Evolutionary conservation across 2,888 invertebrate species (phyloP), one percentile per base, ranked within the genome.

Genomic region (Nomada ferruginata): DNA sequence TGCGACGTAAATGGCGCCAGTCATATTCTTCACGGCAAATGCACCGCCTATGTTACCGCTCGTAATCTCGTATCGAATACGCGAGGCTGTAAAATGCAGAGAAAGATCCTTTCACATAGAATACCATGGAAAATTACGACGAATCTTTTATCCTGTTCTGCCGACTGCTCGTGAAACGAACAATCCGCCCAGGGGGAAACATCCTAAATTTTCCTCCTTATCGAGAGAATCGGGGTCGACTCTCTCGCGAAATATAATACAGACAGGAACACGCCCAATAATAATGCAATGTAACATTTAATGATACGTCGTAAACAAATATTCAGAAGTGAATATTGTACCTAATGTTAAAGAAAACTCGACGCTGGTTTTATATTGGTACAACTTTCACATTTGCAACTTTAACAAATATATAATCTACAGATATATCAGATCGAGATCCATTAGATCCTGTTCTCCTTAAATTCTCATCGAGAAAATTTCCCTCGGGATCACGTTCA

Each of bases 61-160:
- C 95, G 98, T 98, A 95, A 99, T 99, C 97, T 99, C 98, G 96
- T 99, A 99, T 96, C 98, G 98, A 96, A 99, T 98, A 96, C 98
- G 97, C 95, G 98, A 98, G 94, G 98, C 98, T 98, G 96, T 83
- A 76, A 84, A 89, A 73, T 75, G 71, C 23, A 69, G 66, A 78
- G 63, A 85, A 78, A 77, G 47, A 74, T 69, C 53, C 36, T n/a
- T 65, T 83, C 26, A 81, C 9, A 52, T 53, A 15, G 20, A 47
- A 59, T 57, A 20, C 13, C 10, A 10, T 9, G 53, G n/a, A 10
- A 44, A 55, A 76, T 53, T 57, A 20, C 53, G 20, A 44, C 11
- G 9, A 13, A 5, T n/a, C 20, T 52, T 4, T 50, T 47, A 10
- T 11, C 36, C 23, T 2, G n/a, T 29, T 18, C 20, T 9, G 4